Conservation (phyloP, 2,113 vertebrate genomes). For the Myrmecobius fasciatus region DNA sequence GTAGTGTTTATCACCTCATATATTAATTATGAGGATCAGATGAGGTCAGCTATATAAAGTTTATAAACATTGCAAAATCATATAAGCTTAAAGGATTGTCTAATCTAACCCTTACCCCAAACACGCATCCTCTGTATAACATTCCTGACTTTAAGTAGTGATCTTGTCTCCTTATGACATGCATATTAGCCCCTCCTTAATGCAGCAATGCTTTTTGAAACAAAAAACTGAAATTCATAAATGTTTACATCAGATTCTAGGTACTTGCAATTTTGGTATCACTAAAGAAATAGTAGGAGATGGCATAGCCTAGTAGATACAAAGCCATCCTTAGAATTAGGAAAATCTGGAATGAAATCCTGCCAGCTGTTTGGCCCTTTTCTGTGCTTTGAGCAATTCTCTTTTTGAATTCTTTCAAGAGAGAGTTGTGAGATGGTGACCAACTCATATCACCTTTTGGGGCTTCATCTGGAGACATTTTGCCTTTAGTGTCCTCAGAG, state of each 20-base stretch:
- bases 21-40: not conserved
- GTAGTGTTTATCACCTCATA: not conserved
- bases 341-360: not conserved
- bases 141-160: not conserved
- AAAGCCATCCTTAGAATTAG: not conserved
- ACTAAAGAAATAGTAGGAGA: not conserved
- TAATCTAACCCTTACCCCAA: not conserved
- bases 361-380: not conserved
- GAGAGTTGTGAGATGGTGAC: too few species aligned
- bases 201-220: not conserved
- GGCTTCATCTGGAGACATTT: too few species aligned
- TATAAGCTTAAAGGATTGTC: not conserved
- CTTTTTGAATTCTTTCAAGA: not conserved
- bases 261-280: not conserved
- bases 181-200: not conserved
- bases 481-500: too few species aligned
- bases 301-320: not conserved
- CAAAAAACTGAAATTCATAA: not conserved
- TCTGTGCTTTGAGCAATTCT: not conserved
- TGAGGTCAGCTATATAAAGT: not conserved
- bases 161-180: not conserved
- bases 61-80: not conserved
- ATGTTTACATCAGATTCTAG: not conserved
- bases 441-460: too few species aligned
- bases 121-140: not conserved